These are phyloP conservation scores for Panthera uncia DNA, from an alignment of 2,113 vertebrate genomes.

Conservation along the genomic window DNA sequence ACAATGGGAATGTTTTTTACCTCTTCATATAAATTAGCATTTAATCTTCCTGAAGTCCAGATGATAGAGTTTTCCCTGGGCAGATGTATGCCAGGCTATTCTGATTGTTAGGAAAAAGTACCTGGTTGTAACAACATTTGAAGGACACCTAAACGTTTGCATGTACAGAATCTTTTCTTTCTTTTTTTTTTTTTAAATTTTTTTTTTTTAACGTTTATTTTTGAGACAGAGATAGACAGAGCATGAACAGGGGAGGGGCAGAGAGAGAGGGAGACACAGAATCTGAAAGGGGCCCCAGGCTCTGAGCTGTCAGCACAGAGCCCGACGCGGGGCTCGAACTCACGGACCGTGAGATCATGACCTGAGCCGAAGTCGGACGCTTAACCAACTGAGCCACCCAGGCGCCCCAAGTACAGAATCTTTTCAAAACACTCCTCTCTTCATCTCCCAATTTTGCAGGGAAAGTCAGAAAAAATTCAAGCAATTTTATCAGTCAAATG, in stretches of 20 bases:
- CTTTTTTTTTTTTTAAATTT: too few species aligned
- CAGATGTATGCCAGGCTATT: background rate
- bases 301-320: too few species aligned
- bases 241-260: too few species aligned
- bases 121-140: background rate
- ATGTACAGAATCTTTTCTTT: background rate
- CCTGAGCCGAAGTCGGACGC: too few species aligned
- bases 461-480: background rate
- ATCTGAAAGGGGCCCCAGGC: too few species aligned
- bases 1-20: background rate
- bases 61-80: background rate
- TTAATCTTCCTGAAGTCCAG: background rate
- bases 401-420: background rate
- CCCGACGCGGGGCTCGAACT: too few species aligned
- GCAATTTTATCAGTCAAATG: background rate
- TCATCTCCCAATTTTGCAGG: background rate
- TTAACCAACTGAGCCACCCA: too few species aligned
- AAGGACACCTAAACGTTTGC: background rate
- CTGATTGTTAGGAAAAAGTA: background rate
- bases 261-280: too few species aligned
- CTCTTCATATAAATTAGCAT: background rate
- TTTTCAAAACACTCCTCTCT: background rate
- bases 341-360: too few species aligned
- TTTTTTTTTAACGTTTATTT: too few species aligned
- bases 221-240: too few species aligned